These are phyloP conservation scores for Polypedilum pembai DNA, from an alignment of 1,140 invertebrate genomes.

Conservation along the genomic window DNA sequence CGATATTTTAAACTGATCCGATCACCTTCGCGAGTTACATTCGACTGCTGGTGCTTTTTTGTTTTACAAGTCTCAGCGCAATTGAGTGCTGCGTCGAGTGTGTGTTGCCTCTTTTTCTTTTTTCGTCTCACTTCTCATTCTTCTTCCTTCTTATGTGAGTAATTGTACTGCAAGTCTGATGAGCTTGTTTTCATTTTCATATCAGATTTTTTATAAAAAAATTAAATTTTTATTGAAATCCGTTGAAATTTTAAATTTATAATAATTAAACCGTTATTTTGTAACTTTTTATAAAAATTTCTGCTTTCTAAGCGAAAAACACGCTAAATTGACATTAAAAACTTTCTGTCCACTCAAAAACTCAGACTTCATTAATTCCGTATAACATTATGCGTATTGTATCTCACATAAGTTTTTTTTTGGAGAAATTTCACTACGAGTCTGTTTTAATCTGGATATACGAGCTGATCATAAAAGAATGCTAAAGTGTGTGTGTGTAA, in stretches of 20 bases:
- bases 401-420: neutral
- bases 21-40: neutral
- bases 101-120: too few species aligned
- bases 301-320: neutral
- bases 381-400: neutral
- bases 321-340: neutral
- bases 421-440: neutral
- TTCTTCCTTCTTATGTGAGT: neutral
- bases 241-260: too few species aligned
- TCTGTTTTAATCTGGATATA: neutral
- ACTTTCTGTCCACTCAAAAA: neutral
- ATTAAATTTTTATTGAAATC: too few species aligned
- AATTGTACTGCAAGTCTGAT: neutral
- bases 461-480: neutral
- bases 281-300: neutral
- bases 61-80: neutral
- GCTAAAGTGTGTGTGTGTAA: neutral
- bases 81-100: too few species aligned
- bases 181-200: neutral
- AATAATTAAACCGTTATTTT: neutral
- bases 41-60: neutral
- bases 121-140: neutral
- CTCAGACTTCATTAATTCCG: neutral
- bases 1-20: neutral
- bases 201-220: neutral